Evolutionary conservation across 2,797 vertebrate genomes (phyloP).

Genomic region (Cyprinodon diabolis): DNA sequence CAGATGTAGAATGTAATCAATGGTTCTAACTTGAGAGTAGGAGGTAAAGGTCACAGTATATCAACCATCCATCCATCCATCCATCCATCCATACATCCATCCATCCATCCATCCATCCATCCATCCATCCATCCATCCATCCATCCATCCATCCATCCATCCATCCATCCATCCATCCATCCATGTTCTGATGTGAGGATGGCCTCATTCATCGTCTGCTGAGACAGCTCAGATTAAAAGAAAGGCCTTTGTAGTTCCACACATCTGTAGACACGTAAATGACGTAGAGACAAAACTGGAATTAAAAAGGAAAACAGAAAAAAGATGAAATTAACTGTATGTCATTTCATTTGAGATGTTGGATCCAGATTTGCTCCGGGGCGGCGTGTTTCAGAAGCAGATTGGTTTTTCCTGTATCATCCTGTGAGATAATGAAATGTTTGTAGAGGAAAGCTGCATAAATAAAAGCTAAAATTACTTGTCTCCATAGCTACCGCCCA

Average conservation of each 20-base stretch:
- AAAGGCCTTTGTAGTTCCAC: not conserved
- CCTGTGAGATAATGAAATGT: constrained; percentile 59
- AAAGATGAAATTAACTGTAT: constrained; percentile 21
- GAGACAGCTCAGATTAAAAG: not conserved
- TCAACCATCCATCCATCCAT: too few species aligned
- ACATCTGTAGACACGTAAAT: not conserved
- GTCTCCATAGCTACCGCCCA: constrained; percentile 76
- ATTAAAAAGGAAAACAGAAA: not conserved
- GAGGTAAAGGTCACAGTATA: too few species aligned
- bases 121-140: too few species aligned
- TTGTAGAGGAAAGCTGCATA: constrained; percentile 58
- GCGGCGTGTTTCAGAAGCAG: constrained; percentile 36
- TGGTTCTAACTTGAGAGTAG: too few species aligned
- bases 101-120: too few species aligned
- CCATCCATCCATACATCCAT: too few species aligned
- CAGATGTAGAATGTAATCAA: too few species aligned
- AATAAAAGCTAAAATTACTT: constrained; percentile 70
- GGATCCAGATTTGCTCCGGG: constrained; percentile 23
- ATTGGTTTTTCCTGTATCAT: constrained; percentile 48
- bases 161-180: too few species aligned
- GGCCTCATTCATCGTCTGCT: too few species aligned
- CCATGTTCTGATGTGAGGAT: not conserved
- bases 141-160: too few species aligned
- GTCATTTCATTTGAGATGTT: constrained; percentile 40
- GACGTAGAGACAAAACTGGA: constrained; percentile 3